Percentiles rank a stretch among this genome's conserved stretches.
Conservation (phyloP, 2,888 invertebrate species). For the Zhengitettix transpicula region DNA sequence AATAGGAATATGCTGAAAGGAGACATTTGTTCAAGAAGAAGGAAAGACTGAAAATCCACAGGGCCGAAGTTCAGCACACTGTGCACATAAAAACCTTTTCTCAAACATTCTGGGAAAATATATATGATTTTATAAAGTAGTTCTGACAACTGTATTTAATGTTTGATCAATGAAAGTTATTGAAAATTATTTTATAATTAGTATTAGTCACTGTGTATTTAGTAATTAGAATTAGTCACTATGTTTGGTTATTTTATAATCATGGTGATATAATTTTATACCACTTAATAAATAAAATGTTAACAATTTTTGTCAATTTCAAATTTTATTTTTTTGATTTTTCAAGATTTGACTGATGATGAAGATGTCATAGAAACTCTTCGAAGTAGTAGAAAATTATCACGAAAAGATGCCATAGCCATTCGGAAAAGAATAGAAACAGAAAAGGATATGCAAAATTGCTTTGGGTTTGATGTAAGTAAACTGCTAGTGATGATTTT, state of each 20-base stretch:
- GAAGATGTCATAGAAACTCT: conserved; percentile 29
- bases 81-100: too few species aligned
- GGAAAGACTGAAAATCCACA: too few species aligned
- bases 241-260: neutral
- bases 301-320: neutral
- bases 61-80: too few species aligned
- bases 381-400: conserved; percentile 24
- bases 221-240: too few species aligned
- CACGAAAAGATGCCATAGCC: conserved; percentile 23
- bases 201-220: too few species aligned
- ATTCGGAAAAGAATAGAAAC: conserved; percentile 26
- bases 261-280: neutral
- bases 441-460: conserved; percentile 55
- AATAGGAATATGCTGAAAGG: too few species aligned
- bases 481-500: neutral
- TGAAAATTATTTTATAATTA: too few species aligned
- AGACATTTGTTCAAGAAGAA: too few species aligned
- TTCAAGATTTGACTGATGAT: conserved; percentile 25
- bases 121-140: too few species aligned
- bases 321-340: neutral
- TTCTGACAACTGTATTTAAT: too few species aligned
- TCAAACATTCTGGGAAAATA: too few species aligned
- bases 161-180: too few species aligned
- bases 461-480: conserved; percentile 65
- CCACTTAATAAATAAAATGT: neutral